Base-by-base conservation (phyloP, 2,797 vertebrate species). In the Selene dorsalis region DNA sequence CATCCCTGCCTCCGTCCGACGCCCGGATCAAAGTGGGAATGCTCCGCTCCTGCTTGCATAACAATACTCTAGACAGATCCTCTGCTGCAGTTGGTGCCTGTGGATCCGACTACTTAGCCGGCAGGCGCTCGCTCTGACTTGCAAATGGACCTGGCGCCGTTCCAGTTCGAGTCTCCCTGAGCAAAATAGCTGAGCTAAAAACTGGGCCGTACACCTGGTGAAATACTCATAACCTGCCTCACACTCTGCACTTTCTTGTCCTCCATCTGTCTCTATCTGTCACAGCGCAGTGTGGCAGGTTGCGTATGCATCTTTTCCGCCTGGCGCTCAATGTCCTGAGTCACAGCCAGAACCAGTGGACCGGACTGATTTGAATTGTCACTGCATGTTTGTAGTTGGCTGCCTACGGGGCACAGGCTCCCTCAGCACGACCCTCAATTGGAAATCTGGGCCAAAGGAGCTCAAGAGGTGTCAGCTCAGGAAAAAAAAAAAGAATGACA, bases 11-110 rank as follows among this genome's bases (percentile, higher is more conserved):
- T 88, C 74, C 50, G 73, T 83, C 90, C 80, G 48, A 68, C 14
- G 88, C 76, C 82, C 77, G 77, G 82, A 89, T 92, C 93, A 91
- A 88, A 91, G 86, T 83, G 84, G 79, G 83, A 65, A 87, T 85
- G 79, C 74, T 87, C 74, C 81, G 88, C 65, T 84, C 84, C 90
- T 67, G 88, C 91, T 93, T 93, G 91, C 85, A 91, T 92, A 93
- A 92, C 90, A 90, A 91, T 88, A 79, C 89, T 84, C 90, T 45
- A 68, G 75, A 85, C 83, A 86, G 78, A 88, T 85, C 84, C 79
- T 78, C 69, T 84, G 88, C 91, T 89, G 90, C 91, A 90, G 90
- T 82, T 87, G 78, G 69, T 88, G 82, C 79, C 79, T 75, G 85
- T 84, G 84, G 73, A 88, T 85, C 82, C 74, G 79, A 86, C 87